These are phyloP conservation scores for Heteropelma amictum DNA, from an alignment of 2,888 invertebrate species.

Conservation along the genomic window DNA sequence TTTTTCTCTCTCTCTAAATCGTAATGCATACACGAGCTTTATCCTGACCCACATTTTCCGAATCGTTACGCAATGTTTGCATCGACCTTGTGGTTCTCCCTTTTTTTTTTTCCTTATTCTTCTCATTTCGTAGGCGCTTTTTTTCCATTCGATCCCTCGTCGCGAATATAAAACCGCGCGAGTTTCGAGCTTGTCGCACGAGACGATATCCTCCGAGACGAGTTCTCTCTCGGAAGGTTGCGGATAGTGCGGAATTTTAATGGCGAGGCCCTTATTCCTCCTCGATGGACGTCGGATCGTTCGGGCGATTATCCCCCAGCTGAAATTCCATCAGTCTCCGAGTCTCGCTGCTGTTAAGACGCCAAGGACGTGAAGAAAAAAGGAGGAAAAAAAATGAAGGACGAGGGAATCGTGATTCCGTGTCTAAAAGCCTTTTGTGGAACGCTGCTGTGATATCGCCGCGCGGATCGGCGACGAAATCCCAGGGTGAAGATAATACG, in stretches of 20 bases:
- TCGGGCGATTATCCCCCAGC: constrained; percentile 35
- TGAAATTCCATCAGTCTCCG: constrained; percentile 29
- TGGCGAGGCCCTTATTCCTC: constrained; percentile 31
- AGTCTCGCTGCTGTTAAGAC: constrained; percentile 5
- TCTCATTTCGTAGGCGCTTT: no score
- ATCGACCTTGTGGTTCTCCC: no score
- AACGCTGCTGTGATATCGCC: no score
- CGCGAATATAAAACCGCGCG: neutral
- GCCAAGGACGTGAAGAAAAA: constrained; percentile 11
- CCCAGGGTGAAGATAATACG: no score
- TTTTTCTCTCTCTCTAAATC: no score
- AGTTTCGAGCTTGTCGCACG: constrained; percentile 21
- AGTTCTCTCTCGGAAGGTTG: neutral
- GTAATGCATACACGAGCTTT: no score
- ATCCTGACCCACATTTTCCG: no score
- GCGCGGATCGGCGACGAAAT: no score
- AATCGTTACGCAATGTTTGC: no score
- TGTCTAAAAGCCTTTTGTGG: neutral
- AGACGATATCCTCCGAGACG: no score
- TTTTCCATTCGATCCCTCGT: no score
- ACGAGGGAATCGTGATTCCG: neutral
- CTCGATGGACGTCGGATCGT: constrained; percentile 23
- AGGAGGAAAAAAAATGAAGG: neutral
- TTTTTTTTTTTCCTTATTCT: no score
- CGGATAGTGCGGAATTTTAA: constrained; percentile 58